phyloP scores from a whole-genome alignment of 2,113 vertebrate genomes.

The Bombycilla garrulus region DNA sequence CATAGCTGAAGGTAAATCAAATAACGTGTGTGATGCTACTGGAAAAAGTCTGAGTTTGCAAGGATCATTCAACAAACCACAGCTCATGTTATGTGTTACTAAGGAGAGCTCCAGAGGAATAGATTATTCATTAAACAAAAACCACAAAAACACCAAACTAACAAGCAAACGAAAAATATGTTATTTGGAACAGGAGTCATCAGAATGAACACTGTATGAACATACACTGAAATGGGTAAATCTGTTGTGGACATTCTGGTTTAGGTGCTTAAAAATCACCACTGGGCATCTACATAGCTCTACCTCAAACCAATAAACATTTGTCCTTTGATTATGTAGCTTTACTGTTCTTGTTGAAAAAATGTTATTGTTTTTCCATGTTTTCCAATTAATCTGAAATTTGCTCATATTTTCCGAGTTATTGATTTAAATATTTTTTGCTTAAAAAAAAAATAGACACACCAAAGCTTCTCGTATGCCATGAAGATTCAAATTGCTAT shows the following conservation, averaged over 20 bases:
- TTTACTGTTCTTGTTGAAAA: neutral
- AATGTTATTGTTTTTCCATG: neutral
- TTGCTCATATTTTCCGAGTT: neutral
- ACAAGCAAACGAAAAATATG: neutral
- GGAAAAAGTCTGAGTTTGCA: neutral
- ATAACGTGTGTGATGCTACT: neutral
- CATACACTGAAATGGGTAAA: neutral
- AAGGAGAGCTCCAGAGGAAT: neutral
- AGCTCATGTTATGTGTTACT: neutral
- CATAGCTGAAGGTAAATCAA: neutral
- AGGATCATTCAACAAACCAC: neutral
- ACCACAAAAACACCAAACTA: neutral
- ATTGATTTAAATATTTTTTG: neutral
- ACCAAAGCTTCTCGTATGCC: neutral
- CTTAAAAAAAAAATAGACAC: neutral
- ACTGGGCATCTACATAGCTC: neutral
- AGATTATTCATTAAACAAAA: neutral
- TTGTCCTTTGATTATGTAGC: neutral
- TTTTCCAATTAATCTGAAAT: neutral
- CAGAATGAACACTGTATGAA: neutral
- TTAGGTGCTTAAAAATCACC: neutral
- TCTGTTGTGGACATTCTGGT: neutral
- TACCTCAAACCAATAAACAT: neutral
- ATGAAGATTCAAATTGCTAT: neutral
- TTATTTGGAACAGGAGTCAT: neutral